These are phyloP conservation scores for Macquaria australasica DNA, from an alignment of 2,113 vertebrate genomes.

Conservation along the genomic window DNA sequence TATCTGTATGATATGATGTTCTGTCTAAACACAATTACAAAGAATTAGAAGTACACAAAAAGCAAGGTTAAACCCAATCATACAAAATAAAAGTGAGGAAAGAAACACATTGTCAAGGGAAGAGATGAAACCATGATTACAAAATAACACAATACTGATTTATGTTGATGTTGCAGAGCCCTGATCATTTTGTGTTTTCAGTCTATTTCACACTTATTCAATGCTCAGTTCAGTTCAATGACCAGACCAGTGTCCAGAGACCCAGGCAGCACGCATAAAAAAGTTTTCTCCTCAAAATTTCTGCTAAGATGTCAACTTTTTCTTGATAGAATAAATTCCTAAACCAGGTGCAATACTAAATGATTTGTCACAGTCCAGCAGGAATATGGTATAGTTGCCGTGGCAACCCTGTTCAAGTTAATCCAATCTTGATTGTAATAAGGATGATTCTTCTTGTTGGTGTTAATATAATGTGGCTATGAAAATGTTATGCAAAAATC, in stretches of 20 bases:
- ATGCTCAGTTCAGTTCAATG: neutral
- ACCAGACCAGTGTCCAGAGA: neutral
- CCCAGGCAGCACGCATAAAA: neutral
- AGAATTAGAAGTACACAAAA: neutral
- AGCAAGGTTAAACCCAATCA: neutral
- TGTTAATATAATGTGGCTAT: neutral
- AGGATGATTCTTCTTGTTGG: neutral
- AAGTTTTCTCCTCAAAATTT: neutral
- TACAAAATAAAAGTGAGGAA: neutral
- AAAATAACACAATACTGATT: neutral
- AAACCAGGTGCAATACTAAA: neutral
- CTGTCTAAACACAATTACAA: neutral
- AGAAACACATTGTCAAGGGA: neutral
- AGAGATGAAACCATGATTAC: neutral
- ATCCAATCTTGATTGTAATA: conserved; percentile 1
- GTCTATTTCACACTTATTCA: neutral
- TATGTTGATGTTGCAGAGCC: neutral
- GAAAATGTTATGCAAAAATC: neutral
- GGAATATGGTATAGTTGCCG: conserved; percentile 11
- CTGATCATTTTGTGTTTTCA: neutral
- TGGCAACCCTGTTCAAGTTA: conserved; percentile 12
- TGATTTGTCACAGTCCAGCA: neutral
- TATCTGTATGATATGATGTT: neutral
- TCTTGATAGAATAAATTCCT: neutral
- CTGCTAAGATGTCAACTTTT: neutral